Evolutionary conservation across 2,113 vertebrate species (phyloP), one percentile per base, ranked within the genome.

Genomic region (Aptenodytes forsteri): DNA sequence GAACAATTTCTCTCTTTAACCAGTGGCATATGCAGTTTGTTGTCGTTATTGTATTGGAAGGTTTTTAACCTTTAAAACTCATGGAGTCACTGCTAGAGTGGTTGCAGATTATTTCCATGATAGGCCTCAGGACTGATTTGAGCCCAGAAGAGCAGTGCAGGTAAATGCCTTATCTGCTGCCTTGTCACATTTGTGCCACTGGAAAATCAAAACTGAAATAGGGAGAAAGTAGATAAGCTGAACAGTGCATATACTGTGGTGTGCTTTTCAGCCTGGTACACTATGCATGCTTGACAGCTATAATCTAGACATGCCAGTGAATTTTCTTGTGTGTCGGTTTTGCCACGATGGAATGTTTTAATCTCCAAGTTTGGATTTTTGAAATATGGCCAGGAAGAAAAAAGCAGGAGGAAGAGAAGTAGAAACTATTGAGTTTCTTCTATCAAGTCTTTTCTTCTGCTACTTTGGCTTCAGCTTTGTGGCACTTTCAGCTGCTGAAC

Each of bases 21-120:
- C 47, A 73, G 55, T 91, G 92, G 36, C 82, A 96, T 73, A 88
- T 90, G 80, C 27, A 82, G 36, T 94, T 92, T 96, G 66, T 87
- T 97, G 83, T 50, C 82, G 67, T 89, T 95, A 52, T 87, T 94
- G 36, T 54, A 76, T 69, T 92, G 65, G 88, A 93, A 97, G 83
- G 65, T 97, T 91, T 89, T 81, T 94, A 97, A 96, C 91, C 91
- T 96, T 76, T 71, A 89, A 93, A 92, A 92, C 81, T 88, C 71
- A 71, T 29, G 4, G 32, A 94, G 52, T 82, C n/a, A 26, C 58
- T 92, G 59, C 59, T 87, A n/a, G 72, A 87, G 42, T 38, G 65
- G 34, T 65, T 96, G 84, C 66, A 79, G 61, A 71, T 73, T 73
- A 58, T 56, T 64, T 81, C 22, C 58, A 40, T 66, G 50, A 73